Conservation (phyloP, 2,797 vertebrate genomes). For the Prionace glauca region DNA sequence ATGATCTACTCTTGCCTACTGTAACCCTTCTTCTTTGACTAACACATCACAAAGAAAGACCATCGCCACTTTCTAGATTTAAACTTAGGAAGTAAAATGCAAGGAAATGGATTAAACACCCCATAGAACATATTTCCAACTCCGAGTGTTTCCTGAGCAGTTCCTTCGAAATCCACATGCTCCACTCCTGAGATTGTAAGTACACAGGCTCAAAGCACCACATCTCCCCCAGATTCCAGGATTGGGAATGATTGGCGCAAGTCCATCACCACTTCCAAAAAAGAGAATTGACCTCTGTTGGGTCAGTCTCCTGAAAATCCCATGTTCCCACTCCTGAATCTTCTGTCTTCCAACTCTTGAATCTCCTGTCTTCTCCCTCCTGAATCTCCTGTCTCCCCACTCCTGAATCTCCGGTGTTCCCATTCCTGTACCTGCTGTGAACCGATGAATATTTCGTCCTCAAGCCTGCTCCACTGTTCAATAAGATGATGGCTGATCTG, state of each 20-base stretch:
- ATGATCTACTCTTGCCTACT: background rate
- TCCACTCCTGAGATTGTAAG: background rate
- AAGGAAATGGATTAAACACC: background rate
- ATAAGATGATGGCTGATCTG: too few species aligned
- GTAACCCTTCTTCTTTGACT: too few species aligned
- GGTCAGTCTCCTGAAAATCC: background rate
- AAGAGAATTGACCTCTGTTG: background rate
- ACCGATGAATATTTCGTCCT: too few species aligned
- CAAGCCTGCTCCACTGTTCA: too few species aligned
- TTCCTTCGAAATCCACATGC: background rate
- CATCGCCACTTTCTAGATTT: background rate
- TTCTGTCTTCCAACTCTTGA: background rate
- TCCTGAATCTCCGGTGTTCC: background rate
- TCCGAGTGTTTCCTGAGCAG: background rate
- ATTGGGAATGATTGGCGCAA: background rate
- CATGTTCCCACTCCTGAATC: background rate
- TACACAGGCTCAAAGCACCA: background rate
- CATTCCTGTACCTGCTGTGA: background rate
- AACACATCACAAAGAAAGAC: too few species aligned
- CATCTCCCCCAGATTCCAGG: background rate
- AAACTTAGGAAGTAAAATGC: background rate
- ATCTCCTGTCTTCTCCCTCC: background rate
- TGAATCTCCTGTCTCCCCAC: background rate
- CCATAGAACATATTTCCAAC: background rate
- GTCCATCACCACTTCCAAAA: background rate